Percentiles rank a stretch among this genome's conserved stretches.
Conservation (phyloP, 2,113 vertebrate species). For the Cygnus atratus region DNA sequence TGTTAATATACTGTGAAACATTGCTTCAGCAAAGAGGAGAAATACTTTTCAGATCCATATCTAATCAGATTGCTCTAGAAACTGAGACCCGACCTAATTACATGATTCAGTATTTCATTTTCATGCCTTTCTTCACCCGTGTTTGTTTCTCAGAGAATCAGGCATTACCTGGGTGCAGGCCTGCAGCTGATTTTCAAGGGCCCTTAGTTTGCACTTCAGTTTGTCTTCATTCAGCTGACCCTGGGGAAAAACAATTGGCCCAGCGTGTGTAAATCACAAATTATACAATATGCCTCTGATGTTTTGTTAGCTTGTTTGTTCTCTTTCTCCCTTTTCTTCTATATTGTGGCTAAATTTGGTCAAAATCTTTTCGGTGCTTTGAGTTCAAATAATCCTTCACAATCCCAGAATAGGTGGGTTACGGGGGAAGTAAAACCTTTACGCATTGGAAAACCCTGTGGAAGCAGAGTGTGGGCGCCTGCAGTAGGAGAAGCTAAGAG, state of each 20-base stretch:
- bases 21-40: not conserved
- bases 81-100: not conserved
- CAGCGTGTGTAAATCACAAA: not conserved
- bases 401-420: not conserved
- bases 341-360: not conserved
- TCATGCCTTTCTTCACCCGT: not conserved
- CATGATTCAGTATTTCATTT: not conserved
- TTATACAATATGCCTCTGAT: rapidly evolving
- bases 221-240: slow-evolving; percentile 90
- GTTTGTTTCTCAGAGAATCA: not conserved
- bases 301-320: not conserved
- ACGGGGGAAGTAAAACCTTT: not conserved
- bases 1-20: not conserved
- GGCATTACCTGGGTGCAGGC: slow-evolving; percentile 87
- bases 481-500: not conserved
- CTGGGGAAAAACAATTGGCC: slow-evolving; percentile 67
- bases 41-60: not conserved
- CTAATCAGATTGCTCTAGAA: slow-evolving; percentile 6
- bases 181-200: slow-evolving; percentile 89
- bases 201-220: slow-evolving; percentile 84
- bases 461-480: not conserved
- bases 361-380: not conserved
- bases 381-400: not conserved
- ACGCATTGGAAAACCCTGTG: not conserved
- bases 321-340: not conserved